A percentile compares a stretch with the other conserved stretches of the same genome.
phyloP scores from a whole-genome alignment of 37 sponge, comb jelly and placozoan genomes.

The Geodia barretti region DNA sequence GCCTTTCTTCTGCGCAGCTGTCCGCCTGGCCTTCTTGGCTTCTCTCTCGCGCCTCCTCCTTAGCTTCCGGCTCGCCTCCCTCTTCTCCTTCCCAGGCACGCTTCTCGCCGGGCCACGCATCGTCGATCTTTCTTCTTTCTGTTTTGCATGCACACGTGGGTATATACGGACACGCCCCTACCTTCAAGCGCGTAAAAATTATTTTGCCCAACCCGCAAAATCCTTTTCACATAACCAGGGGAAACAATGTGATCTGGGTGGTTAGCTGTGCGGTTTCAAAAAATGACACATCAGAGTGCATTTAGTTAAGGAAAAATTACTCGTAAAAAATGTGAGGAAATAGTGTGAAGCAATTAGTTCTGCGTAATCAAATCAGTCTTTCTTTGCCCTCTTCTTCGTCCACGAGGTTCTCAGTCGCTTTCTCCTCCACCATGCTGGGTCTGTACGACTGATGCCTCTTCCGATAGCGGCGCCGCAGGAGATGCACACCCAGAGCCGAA shows the following conservation, averaged over 20 bases:
- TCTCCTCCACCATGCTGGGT: constrained; percentile 32
- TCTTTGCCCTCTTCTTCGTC: constrained; percentile 19
- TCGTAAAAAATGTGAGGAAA: neutral
- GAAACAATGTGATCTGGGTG: no score
- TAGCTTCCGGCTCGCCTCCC: constrained; percentile 16
- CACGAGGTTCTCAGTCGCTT: neutral
- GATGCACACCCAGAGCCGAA: constrained; percentile 2
- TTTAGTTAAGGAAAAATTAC: no score
- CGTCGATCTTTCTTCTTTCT: no score
- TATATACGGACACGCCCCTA: no score
- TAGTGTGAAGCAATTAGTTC: neutral
- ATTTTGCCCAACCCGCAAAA: no score
- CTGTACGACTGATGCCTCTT: constrained; percentile 57
- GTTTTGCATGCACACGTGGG: no score
- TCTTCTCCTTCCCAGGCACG: no score
- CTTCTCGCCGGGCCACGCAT: no score
- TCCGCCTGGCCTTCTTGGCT: constrained; percentile 28
- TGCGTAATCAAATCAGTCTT: constrained; percentile 39
- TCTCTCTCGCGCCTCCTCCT: constrained; percentile 38
- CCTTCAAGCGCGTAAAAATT: no score
- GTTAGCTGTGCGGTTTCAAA: no score
- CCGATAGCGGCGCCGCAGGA: constrained; percentile 4
- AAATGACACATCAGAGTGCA: no score
- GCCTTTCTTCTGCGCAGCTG: neutral
- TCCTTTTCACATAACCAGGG: no score